A percentile compares a stretch with the other conserved stretches of the same genome.
phyloP scores from a whole-genome alignment of 2,113 vertebrate genomes.

The Alligator sinensis region DNA sequence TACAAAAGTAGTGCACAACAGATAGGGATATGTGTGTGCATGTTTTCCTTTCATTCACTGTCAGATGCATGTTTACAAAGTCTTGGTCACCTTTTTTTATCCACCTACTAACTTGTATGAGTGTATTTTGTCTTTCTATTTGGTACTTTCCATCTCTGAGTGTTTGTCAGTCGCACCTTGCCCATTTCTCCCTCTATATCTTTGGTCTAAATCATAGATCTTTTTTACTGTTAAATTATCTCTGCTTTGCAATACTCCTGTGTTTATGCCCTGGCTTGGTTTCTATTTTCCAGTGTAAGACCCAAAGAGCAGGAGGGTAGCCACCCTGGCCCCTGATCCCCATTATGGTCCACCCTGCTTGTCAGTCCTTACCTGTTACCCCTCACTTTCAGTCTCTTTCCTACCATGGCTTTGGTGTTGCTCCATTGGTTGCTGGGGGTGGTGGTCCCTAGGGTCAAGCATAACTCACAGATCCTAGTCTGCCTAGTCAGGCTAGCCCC shows the following conservation, averaged over 20 bases:
- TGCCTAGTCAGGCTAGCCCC: too few species aligned
- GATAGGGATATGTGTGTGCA: rapidly evolving
- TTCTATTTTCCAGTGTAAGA: background rate
- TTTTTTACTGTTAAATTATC: conserved; percentile 1
- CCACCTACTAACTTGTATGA: background rate
- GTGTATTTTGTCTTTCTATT: background rate
- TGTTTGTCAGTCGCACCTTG: background rate
- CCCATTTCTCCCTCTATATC: conserved; percentile 32
- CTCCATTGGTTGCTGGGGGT: too few species aligned
- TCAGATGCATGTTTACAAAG: background rate
- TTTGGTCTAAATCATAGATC: conserved; percentile 11
- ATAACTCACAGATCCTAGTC: too few species aligned
- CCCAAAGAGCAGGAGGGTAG: too few species aligned
- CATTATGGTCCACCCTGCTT: too few species aligned
- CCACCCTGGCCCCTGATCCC: too few species aligned
- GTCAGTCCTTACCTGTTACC: too few species aligned
- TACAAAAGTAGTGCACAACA: background rate
- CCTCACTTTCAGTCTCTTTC: too few species aligned
- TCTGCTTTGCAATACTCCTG: background rate
- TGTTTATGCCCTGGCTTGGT: background rate
- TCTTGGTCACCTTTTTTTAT: background rate
- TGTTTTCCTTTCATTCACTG: background rate
- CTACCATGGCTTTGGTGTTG: too few species aligned
- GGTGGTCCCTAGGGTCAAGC: too few species aligned
- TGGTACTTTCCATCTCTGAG: background rate